Percentiles rank a stretch among this genome's conserved stretches.
Conservation (phyloP, 2,113 vertebrate species). For the Malurus alboscapulatus region DNA sequence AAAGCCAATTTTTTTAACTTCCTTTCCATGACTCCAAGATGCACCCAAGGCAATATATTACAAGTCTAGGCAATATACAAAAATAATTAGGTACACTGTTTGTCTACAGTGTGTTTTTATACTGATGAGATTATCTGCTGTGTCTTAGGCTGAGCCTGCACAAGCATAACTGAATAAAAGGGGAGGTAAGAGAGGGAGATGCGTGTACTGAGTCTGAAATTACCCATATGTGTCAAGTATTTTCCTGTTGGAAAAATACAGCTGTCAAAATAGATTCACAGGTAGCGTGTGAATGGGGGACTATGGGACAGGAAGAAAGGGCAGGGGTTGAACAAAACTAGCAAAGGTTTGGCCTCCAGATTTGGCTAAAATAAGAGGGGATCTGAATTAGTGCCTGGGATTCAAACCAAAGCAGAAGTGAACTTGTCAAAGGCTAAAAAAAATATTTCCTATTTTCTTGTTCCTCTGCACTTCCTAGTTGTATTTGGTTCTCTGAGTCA, state of each 20-base stretch:
- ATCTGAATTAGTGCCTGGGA: slow-evolving; percentile 24
- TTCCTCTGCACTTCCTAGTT: background rate
- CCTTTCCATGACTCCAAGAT: background rate
- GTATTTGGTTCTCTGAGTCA: background rate
- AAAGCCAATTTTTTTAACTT: background rate
- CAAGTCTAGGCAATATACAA: background rate
- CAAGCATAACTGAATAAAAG: background rate
- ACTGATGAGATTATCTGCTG: background rate
- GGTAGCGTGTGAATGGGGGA: background rate
- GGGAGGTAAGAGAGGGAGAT: background rate
- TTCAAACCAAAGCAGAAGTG: slow-evolving; percentile 9
- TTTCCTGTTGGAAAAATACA: slow-evolving; percentile 51
- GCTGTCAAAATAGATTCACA: slow-evolving; percentile 58
- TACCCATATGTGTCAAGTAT: background rate
- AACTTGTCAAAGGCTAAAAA: slow-evolving; percentile 44
- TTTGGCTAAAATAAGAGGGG: slow-evolving; percentile 39
- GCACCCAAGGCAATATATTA: background rate
- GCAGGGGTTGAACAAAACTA: slow-evolving; percentile 33
- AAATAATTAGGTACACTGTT: background rate
- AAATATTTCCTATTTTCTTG: slow-evolving; percentile 43
- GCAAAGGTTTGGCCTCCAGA: background rate
- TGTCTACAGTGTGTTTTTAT: background rate
- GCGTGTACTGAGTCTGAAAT: background rate
- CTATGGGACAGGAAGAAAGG: slow-evolving; percentile 10
- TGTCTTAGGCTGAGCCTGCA: background rate